Percentiles rank a stretch among this genome's conserved stretches.
These are phyloP conservation scores for Ameiurus melas DNA, from an alignment of 2,113 vertebrate genomes.

Conservation along the genomic window DNA sequence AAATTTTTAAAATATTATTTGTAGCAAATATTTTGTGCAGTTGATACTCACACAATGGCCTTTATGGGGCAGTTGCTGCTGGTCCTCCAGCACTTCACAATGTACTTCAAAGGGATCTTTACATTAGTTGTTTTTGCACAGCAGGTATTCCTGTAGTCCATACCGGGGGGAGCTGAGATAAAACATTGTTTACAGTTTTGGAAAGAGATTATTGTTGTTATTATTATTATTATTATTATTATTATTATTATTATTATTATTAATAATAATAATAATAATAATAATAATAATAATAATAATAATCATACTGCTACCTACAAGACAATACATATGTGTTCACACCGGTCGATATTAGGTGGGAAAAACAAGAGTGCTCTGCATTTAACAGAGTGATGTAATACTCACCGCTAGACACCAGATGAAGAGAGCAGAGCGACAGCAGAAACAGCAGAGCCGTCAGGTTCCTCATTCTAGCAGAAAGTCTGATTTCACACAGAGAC, in stretches of 20 bases:
- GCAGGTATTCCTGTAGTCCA: no score
- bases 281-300: no score
- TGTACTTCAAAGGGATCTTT: neutral
- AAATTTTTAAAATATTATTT: neutral
- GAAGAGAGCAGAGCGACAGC: neutral
- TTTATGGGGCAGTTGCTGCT: neutral
- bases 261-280: no score
- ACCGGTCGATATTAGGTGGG: neutral
- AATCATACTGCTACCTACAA: no score
- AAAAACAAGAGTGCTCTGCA: neutral
- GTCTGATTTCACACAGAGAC: conserved; percentile 5
- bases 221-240: neutral
- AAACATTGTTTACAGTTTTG: neutral
- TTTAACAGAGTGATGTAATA: neutral
- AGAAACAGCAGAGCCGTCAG: conserved; percentile 5
- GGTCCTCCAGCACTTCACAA: conserved; percentile 4
- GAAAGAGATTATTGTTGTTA: neutral
- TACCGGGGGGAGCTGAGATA: neutral
- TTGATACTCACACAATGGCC: conserved; percentile 33
- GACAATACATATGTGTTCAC: neutral
- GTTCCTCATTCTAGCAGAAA: conserved; percentile 17
- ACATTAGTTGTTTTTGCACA: neutral
- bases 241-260: neutral
- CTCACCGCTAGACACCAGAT: neutral
- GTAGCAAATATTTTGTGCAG: neutral